Evolutionary conservation across 1,140 invertebrate genomes (phyloP).

Genomic region (Mamestra configurata): DNA sequence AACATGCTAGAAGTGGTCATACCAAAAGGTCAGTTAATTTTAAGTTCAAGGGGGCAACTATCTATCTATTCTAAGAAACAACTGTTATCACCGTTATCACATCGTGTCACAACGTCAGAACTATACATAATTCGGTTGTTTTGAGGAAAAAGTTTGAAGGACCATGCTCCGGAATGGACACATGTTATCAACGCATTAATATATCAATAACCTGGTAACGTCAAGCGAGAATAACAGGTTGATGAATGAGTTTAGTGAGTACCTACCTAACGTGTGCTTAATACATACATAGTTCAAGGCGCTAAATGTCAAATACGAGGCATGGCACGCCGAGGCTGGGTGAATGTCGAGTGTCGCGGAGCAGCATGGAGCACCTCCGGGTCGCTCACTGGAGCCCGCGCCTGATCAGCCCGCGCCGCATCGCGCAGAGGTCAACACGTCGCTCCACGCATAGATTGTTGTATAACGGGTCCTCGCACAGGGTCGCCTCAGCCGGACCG

Average conservation of each 20-base stretch:
- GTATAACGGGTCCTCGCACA: slow-evolving; percentile 74
- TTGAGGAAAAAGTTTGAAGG: not conserved
- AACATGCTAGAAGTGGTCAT: slow-evolving; percentile 43
- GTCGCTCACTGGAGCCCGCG: not conserved
- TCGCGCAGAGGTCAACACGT: slow-evolving; percentile 73
- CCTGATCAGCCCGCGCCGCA: slow-evolving; percentile 42
- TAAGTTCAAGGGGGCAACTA: slow-evolving; percentile 62
- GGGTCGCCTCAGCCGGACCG: slow-evolving; percentile 73
- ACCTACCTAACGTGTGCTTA: slow-evolving; percentile 22
- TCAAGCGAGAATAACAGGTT: slow-evolving; percentile 16
- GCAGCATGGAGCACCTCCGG: slow-evolving; percentile 41
- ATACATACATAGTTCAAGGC: slow-evolving; percentile 60
- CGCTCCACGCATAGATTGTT: slow-evolving; percentile 71
- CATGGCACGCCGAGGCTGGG: slow-evolving; percentile 64
- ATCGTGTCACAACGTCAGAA: no score
- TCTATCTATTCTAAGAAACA: not conserved
- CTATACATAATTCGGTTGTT: no score
- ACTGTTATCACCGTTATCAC: not conserved
- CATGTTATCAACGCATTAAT: not conserved
- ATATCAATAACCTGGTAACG: not conserved
- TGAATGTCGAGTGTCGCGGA: slow-evolving; percentile 70
- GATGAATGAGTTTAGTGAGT: slow-evolving; percentile 33
- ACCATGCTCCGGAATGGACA: not conserved
- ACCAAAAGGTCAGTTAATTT: slow-evolving; percentile 53
- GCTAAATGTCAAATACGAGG: slow-evolving; percentile 62